Evolutionary conservation across 2,797 vertebrate species (phyloP).

Genomic region (Leucoraja ocellata): DNA sequence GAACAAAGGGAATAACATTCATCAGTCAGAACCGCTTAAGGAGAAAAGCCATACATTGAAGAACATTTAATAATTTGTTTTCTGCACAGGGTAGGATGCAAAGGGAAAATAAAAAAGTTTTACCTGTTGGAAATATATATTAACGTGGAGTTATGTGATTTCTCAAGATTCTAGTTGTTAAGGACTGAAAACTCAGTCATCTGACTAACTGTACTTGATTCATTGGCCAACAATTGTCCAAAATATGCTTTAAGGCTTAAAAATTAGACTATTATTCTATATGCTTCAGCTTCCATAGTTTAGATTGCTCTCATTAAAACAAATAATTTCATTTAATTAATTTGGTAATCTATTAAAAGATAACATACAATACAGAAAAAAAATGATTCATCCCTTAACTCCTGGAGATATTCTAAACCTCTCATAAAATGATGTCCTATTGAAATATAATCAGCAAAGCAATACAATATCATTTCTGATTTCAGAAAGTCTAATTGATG

Average conservation of each 20-base stretch:
- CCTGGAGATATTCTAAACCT: not conserved
- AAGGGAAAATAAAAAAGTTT: not conserved
- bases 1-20: not conserved
- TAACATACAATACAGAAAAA: not conserved
- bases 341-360: not conserved
- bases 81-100: not conserved
- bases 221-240: not conserved
- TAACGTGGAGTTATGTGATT: not conserved
- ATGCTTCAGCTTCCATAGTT: not conserved
- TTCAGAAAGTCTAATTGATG: not conserved
- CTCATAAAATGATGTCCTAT: not conserved
- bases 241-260: not conserved
- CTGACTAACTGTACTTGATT: not conserved
- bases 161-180: not conserved
- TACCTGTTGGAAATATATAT: not conserved
- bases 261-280: not conserved
- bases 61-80: not conserved
- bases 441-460: not conserved
- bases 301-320: not conserved
- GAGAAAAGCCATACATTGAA: not conserved
- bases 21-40: not conserved
- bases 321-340: not conserved
- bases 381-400: not conserved
- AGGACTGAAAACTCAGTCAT: not conserved
- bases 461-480: not conserved